Percentiles rank a stretch among this genome's conserved stretches.
These are phyloP conservation scores for Ictalurus punctatus DNA, from an alignment of 2,113 vertebrate genomes.

Conservation along the genomic window DNA sequence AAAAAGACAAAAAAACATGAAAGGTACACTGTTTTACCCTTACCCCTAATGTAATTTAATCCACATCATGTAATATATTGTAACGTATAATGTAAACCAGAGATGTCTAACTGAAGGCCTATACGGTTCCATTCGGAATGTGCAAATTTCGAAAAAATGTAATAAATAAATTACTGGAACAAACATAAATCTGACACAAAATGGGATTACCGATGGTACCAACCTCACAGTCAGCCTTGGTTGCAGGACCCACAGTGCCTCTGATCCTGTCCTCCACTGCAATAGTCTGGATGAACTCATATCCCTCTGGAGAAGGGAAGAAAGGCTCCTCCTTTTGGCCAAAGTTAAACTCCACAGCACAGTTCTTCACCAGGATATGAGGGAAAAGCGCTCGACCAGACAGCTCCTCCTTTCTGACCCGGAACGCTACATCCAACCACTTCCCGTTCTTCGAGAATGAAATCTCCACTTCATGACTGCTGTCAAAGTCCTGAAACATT, in stretches of 20 bases:
- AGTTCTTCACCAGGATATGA: constrained; percentile 82
- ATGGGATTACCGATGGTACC: not conserved
- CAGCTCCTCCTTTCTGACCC: constrained; percentile 57
- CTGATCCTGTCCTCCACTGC: constrained; percentile 68
- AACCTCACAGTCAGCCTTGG: constrained; percentile 80
- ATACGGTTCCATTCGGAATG: not conserved
- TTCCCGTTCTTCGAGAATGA: constrained; percentile 81
- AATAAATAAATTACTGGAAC: no score
- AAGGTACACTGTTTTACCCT: not conserved
- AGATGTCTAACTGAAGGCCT: not conserved
- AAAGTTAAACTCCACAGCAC: constrained; percentile 82
- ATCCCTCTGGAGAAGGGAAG: constrained; percentile 73
- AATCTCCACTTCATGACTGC: constrained; percentile 75
- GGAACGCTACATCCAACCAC: constrained; percentile 69
- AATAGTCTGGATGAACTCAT: constrained; percentile 76
- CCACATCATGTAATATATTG: no score
- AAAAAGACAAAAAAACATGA: not conserved
- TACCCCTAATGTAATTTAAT: no score
- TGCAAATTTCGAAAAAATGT: no score
- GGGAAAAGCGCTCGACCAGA: constrained; percentile 75
- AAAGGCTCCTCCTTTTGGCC: constrained; percentile 75
- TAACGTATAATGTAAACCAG: not conserved
- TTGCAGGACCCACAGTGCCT: constrained; percentile 76
- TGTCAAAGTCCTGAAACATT: constrained; percentile 76
- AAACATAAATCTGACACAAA: not conserved